Percentiles rank a stretch among this genome's conserved stretches.
These are phyloP conservation scores for Galbula dea DNA, from an alignment of 2,113 vertebrate genomes.

Conservation along the genomic window DNA sequence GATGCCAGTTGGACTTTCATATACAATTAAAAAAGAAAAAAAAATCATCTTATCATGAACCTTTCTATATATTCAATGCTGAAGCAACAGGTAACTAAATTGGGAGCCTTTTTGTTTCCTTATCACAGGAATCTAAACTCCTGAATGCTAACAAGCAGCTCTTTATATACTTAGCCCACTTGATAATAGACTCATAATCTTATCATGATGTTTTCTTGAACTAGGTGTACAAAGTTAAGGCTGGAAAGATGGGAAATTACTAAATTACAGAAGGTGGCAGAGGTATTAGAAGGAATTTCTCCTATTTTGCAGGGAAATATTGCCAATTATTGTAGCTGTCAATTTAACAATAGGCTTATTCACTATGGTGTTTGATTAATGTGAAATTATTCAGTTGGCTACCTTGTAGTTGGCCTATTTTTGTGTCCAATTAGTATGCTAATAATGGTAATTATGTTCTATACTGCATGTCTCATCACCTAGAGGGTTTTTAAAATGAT, in stretches of 20 bases:
- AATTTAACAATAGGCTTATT: slow-evolving; percentile 82
- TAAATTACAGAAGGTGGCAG: slow-evolving; percentile 62
- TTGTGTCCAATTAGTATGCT: slow-evolving; percentile 92
- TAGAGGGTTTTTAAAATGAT: slow-evolving; percentile 92
- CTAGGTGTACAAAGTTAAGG: slow-evolving; percentile 54
- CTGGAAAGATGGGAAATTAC: slow-evolving; percentile 56
- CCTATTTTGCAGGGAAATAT: slow-evolving; percentile 74
- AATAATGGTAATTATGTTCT: slow-evolving; percentile 92
- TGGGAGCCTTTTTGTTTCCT: slow-evolving; percentile 53
- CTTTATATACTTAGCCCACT: slow-evolving; percentile 52
- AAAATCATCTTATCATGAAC: not conserved
- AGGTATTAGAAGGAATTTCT: slow-evolving; percentile 66
- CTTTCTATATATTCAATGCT: slow-evolving; percentile 31
- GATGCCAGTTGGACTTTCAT: not conserved
- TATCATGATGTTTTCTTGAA: slow-evolving; percentile 61
- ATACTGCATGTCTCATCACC: slow-evolving; percentile 88
- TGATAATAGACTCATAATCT: slow-evolving; percentile 58
- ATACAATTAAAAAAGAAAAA: not conserved
- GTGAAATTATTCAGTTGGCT: slow-evolving; percentile 89
- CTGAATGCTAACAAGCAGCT: slow-evolving; percentile 44
- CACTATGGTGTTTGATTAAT: slow-evolving; percentile 86
- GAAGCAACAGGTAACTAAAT: slow-evolving; percentile 66
- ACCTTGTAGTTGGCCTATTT: slow-evolving; percentile 89
- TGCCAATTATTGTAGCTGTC: slow-evolving; percentile 80
- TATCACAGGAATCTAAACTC: slow-evolving; percentile 43